These are phyloP conservation scores for Mycalesis mineus DNA, from an alignment of 2,888 invertebrate genomes.

Conservation along the genomic window DNA sequence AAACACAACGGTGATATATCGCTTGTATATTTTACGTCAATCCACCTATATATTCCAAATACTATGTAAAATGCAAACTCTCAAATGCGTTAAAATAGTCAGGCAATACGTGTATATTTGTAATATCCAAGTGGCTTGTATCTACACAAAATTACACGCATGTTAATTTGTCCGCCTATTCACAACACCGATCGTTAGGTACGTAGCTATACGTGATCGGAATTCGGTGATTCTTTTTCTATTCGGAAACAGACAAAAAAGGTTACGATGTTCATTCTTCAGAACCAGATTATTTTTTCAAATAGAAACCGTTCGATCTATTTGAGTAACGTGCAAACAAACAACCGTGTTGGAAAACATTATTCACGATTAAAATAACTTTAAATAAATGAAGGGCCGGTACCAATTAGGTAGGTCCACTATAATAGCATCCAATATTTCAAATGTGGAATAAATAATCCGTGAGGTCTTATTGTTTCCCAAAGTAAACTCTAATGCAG, in stretches of 20 bases:
- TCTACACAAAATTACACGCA: background rate
- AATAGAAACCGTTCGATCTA: background rate
- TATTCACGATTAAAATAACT: background rate
- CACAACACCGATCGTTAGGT: background rate
- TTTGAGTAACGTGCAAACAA: background rate
- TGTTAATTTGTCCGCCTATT: background rate
- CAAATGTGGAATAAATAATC: slow-evolving; percentile 49
- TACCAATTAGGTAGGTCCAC: background rate
- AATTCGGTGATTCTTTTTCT: background rate
- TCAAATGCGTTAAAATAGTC: no score
- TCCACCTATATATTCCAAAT: no score
- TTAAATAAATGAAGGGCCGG: slow-evolving; percentile 1
- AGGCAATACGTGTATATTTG: no score
- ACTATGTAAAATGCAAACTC: no score
- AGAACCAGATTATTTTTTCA: background rate
- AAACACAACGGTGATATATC: no score
- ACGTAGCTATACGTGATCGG: background rate
- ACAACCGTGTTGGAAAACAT: background rate
- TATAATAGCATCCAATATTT: slow-evolving; percentile 3
- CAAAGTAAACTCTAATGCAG: slow-evolving; percentile 64
- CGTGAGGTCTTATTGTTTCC: slow-evolving; percentile 65
- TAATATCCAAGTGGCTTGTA: background rate
- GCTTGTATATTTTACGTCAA: no score
- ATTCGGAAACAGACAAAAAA: slow-evolving; percentile 3
- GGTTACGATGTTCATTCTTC: background rate